phyloP scores from a whole-genome alignment of 2,888 invertebrate genomes.

The Doris montereyensis region DNA sequence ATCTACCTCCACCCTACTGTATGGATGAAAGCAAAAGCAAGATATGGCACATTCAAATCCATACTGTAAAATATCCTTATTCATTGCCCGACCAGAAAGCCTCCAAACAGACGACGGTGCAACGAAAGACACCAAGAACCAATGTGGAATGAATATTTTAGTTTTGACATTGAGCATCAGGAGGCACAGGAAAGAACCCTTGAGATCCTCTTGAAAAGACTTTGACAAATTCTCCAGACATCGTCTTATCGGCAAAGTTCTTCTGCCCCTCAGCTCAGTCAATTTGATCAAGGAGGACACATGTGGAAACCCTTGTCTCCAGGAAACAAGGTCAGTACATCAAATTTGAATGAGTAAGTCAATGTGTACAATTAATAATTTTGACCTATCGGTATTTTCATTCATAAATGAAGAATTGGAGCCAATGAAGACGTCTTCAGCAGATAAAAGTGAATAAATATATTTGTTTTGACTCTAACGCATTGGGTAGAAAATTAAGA shows the following conservation, averaged over 20 bases:
- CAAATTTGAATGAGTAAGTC: too few species aligned
- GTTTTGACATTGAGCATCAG: slow-evolving; percentile 72
- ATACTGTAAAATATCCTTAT: slow-evolving; percentile 72
- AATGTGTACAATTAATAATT: too few species aligned
- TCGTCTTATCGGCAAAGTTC: slow-evolving; percentile 73
- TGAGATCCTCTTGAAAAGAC: slow-evolving; percentile 73
- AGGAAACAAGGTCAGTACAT: slow-evolving; percentile 68
- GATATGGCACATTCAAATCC: slow-evolving; percentile 75
- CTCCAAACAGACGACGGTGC: slow-evolving; percentile 73
- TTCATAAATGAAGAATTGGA: too few species aligned
- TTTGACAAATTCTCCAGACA: slow-evolving; percentile 74
- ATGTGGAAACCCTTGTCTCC: slow-evolving; percentile 73
- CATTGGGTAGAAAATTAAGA: too few species aligned
- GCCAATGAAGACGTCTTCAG: too few species aligned
- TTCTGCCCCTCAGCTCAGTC: slow-evolving; percentile 70
- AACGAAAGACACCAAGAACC: slow-evolving; percentile 74
- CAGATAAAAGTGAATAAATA: neutral
- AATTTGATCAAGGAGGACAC: slow-evolving; percentile 73
- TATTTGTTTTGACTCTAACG: neutral
- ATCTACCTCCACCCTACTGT: slow-evolving; percentile 71
- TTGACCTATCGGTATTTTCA: too few species aligned
- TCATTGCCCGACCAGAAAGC: slow-evolving; percentile 74
- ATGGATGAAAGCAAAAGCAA: slow-evolving; percentile 69
- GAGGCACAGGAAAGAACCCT: slow-evolving; percentile 72
- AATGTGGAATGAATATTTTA: slow-evolving; percentile 70